Conservation (phyloP, 2,888 invertebrate species). For the Nasonovia ribisnigri region DNA sequence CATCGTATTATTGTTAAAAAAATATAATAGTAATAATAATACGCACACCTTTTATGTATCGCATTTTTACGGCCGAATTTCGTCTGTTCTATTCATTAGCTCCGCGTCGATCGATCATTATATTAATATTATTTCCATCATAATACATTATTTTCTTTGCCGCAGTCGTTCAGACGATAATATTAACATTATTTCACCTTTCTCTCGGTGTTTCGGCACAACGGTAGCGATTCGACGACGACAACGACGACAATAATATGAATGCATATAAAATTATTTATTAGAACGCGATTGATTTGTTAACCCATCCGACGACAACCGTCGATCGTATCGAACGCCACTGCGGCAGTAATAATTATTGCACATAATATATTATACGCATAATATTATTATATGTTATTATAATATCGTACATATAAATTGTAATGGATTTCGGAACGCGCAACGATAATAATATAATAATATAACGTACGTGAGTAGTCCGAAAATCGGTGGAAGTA, state of each 20-base stretch:
- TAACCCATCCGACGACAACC: neutral
- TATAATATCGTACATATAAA: too few relatives aligned
- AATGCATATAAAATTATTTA: neutral
- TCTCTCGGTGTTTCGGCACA: neutral
- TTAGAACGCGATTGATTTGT: conserved; percentile 1
- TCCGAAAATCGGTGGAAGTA: neutral
- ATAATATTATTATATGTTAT: neutral
- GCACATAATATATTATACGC: neutral
- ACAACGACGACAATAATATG: neutral
- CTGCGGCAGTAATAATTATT: neutral
- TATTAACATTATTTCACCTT: neutral
- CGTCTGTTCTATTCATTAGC: conserved; percentile 31
- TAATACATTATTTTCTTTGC: neutral
- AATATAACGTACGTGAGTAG: neutral
- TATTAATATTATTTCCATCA: neutral
- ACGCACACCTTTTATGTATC: conserved; percentile 26
- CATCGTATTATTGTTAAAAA: neutral
- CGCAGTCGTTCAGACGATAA: neutral
- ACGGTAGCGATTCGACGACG: neutral
- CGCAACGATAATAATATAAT: neutral
- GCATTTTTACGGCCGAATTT: neutral
- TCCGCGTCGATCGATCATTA: neutral
- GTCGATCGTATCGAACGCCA: neutral
- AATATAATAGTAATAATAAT: neutral
- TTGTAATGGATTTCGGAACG: neutral